Percentiles rank a stretch among this genome's conserved stretches.
Evolutionary conservation across 2,888 invertebrate species (phyloP).

Genomic region (Pyrgus malvae): DNA sequence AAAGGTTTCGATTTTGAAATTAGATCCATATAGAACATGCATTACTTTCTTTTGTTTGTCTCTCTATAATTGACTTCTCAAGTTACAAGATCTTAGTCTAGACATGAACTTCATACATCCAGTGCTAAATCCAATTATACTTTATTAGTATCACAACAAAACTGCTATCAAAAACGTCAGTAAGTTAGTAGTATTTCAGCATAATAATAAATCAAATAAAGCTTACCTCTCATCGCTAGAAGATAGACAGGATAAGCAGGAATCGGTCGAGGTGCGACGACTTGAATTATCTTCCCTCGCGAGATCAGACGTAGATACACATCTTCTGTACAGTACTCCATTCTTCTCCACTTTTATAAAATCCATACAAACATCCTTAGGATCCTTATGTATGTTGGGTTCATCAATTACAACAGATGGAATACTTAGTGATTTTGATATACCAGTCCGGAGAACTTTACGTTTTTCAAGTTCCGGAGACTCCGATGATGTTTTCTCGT

Average conservation of each 20-base stretch:
- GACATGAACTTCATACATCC: too few relatives aligned
- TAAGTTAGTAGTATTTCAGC: too few relatives aligned
- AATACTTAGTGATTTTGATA: constrained; percentile 40
- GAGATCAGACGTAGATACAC: constrained; percentile 60
- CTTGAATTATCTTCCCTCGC: constrained; percentile 48
- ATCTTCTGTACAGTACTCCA: constrained; percentile 52
- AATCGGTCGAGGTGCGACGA: constrained; percentile 58
- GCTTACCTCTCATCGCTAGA: constrained; percentile 65
- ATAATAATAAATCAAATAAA: neutral
- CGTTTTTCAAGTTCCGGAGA: constrained; percentile 38
- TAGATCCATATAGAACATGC: too few relatives aligned
- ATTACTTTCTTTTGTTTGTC: too few relatives aligned
- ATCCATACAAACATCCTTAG: constrained; percentile 53
- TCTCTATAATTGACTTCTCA: too few relatives aligned
- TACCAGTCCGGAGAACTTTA: neutral
- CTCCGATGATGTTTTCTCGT: constrained; percentile 45
- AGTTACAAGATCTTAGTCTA: too few relatives aligned
- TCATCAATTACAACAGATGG: constrained; percentile 64
- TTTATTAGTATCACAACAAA: too few relatives aligned
- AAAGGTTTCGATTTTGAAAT: too few relatives aligned
- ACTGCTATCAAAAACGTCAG: too few relatives aligned
- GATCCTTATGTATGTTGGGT: constrained; percentile 44
- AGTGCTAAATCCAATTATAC: too few relatives aligned
- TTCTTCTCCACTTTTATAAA: constrained; percentile 62
- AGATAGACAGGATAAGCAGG: constrained; percentile 58